These are phyloP conservation scores for Holothuria glaberrima DNA, from an alignment of 35 echinoderm and acorn worm genomes.

Conservation along the genomic window DNA sequence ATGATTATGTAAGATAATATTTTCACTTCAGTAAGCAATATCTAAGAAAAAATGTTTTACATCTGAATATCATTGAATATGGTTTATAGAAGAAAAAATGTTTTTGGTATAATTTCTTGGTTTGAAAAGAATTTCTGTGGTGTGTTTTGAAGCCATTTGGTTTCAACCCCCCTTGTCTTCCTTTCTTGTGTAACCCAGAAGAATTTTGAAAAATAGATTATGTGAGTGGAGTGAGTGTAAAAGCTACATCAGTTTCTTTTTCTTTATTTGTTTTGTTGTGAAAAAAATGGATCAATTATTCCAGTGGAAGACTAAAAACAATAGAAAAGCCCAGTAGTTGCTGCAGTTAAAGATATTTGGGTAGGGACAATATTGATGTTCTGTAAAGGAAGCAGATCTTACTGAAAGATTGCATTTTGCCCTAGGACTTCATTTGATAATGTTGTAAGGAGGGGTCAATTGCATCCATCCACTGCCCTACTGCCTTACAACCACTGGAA, in stretches of 20 bases:
- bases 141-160: conserved; percentile 35
- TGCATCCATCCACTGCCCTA: too few species aligned
- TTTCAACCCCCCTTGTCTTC: conserved; percentile 26
- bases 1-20: too few species aligned
- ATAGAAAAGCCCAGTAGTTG: too few species aligned
- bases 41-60: conserved; percentile 26
- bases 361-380: too few species aligned
- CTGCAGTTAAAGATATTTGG: too few species aligned
- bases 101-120: conserved; percentile 13
- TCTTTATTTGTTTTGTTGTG: background rate
- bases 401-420: too few species aligned
- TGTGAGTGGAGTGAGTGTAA: conserved; percentile 43
- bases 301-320: too few species aligned
- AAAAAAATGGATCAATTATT: too few species aligned
- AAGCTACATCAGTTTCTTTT: background rate
- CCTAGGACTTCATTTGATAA: too few species aligned
- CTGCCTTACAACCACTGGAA: too few species aligned
- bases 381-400: too few species aligned
- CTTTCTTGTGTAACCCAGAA: conserved; percentile 42
- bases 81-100: conserved; percentile 44
- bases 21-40: conserved; percentile 43
- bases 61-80: conserved; percentile 43
- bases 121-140: conserved; percentile 34
- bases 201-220: conserved; percentile 39
- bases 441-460: too few species aligned